Evolutionary conservation across 2,888 invertebrate species (phyloP), one percentile per base, ranked within the genome.

Genomic region (Danaus chrysippus): DNA sequence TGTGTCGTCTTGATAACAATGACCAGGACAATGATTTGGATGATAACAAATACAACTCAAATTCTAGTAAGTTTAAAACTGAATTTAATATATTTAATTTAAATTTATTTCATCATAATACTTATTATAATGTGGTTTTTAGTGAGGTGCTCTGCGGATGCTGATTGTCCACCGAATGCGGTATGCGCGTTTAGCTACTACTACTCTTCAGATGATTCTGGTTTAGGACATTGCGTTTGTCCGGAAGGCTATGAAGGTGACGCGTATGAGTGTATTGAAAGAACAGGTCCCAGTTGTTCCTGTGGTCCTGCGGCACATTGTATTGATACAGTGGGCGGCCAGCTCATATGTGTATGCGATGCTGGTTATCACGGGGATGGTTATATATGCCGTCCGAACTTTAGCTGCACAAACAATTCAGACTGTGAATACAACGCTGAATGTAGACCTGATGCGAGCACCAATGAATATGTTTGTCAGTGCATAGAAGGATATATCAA

Each of bases 161-260:
- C 94, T 70, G 94, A 95, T 74, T 98, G 98, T 78, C 95, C 97
- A 73, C 92, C 93, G 13, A 94, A 96, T 78, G 98, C 97, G 6
- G 92, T 94, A 58, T 98, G 98, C 79, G 88, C 93, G 59, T 93
- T 92, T 53, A 34, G 23, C 23, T 84, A 74, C 23, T 66, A 71
- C 23, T 72, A 77, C 15, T 81, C 91, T 41, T 87, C 90, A 2
- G 87, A 92, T 59, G 69, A 73, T 60, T 70, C 73, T 62, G 70
- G 72, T 10, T 46, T 69, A 55, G 83, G 87, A 1, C 85, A 84
- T 60, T 98, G 98, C 77, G 92, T 93, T 54, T 98, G 98, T 77
- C 95, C 94, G 63, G 92, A 93, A n/a, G 97, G 96, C 3, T 98
- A 93, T 84, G 93, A 94, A 75, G 98, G 98, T 19, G 96, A 98